These are phyloP conservation scores for Fistularia commersonii DNA, from an alignment of 2,797 vertebrate species.

Conservation along the genomic window DNA sequence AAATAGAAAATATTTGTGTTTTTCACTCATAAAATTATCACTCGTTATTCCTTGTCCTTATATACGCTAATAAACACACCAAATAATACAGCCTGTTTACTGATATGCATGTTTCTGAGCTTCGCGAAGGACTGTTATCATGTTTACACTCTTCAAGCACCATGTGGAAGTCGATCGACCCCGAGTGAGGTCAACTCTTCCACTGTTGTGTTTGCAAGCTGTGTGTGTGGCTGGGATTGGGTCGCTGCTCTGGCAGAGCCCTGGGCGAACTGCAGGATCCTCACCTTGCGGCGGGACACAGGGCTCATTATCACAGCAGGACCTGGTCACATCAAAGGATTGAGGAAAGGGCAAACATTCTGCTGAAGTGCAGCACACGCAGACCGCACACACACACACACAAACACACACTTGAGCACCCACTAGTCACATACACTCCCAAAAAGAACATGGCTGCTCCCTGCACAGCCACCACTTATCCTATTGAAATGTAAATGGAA, in stretches of 20 bases:
- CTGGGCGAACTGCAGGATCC: constrained; percentile 63
- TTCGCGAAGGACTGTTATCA: constrained; percentile 1
- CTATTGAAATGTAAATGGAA: constrained; percentile 5
- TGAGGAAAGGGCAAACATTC: constrained; percentile 89
- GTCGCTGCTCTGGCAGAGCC: constrained; percentile 62
- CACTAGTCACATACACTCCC: constrained; percentile 31
- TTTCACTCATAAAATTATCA: no score
- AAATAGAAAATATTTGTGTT: no score
- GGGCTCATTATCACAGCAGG: constrained; percentile 81
- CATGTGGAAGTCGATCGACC: constrained; percentile 25
- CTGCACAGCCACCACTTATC: neutral
- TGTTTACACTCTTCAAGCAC: constrained; percentile 12
- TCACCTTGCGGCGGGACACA: constrained; percentile 74
- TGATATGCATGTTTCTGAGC: constrained; percentile 1
- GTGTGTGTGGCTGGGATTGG: constrained; percentile 46
- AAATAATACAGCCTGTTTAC: neutral
- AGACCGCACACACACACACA: constrained; percentile 45
- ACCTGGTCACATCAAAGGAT: constrained; percentile 88
- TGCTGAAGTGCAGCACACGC: constrained; percentile 70
- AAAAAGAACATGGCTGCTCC: constrained; percentile 33
- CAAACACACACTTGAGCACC: constrained; percentile 37
- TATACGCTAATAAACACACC: no score
- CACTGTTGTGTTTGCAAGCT: constrained; percentile 23
- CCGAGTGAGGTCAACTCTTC: constrained; percentile 33
- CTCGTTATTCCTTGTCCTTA: no score